These are phyloP conservation scores for Petrocephalus sullivani DNA, from an alignment of 2,797 vertebrate genomes.

Conservation along the genomic window DNA sequence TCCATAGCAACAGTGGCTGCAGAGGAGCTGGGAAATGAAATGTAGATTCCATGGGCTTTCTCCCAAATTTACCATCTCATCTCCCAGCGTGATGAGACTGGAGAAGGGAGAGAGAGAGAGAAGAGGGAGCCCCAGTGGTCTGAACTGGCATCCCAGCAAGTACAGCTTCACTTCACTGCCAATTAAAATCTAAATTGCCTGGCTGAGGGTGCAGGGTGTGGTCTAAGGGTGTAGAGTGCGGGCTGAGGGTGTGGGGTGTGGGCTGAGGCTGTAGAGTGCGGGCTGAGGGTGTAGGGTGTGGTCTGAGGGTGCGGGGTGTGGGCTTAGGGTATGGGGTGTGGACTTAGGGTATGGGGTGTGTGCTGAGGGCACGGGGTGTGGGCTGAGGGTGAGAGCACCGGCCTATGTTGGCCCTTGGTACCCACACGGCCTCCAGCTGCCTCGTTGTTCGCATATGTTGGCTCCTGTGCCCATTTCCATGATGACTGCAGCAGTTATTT, in stretches of 20 bases:
- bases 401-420: neutral
- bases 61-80: slow-evolving; percentile 20
- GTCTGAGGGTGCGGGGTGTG: no score
- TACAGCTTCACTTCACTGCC: neutral
- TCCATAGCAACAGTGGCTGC: slow-evolving; percentile 4
- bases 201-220: neutral
- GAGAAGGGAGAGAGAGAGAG: neutral
- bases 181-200: neutral
- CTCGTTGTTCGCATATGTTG: neutral
- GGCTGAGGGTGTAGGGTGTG: no score
- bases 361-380: no score
- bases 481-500: neutral
- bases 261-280: no score
- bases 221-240: no score
- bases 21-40: slow-evolving; percentile 5
- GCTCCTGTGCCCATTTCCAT: neutral
- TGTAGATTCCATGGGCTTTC: slow-evolving; percentile 1
- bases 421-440: neutral
- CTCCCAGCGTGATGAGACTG: neutral
- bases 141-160: neutral
- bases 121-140: neutral
- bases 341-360: no score
- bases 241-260: no score
- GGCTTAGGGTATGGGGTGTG: no score
- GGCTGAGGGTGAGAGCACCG: neutral